Conservation (phyloP, 2,797 vertebrate genomes). For the Myotis myotis region DNA sequence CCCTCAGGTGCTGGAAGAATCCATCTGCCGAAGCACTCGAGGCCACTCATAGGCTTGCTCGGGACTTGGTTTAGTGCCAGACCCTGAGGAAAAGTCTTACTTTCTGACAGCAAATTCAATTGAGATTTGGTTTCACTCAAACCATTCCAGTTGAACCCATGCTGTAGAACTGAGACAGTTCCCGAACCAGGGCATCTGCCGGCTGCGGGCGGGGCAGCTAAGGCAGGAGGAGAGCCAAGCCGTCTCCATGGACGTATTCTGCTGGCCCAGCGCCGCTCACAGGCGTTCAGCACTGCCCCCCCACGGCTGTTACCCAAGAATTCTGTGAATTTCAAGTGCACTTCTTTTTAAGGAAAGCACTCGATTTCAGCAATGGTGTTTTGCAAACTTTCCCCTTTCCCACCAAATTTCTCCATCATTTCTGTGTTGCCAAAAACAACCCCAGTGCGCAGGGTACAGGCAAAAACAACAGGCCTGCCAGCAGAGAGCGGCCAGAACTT, state of each 20-base stretch:
- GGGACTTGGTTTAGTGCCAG: background rate
- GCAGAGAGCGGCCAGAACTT: background rate
- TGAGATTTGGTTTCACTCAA: conserved; percentile 27
- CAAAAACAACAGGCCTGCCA: background rate
- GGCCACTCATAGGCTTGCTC: accelerated
- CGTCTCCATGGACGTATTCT: accelerated
- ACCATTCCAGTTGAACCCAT: background rate
- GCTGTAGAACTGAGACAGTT: background rate
- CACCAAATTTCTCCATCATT: conserved; percentile 53
- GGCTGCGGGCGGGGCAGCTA: accelerated
- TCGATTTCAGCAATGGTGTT: conserved; percentile 26
- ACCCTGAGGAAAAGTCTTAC: background rate
- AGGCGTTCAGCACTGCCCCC: background rate
- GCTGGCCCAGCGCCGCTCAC: background rate
- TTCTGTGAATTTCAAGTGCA: background rate
- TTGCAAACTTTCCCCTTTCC: conserved; percentile 31
- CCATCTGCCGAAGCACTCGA: background rate
- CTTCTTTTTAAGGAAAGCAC: background rate
- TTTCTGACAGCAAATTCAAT: background rate
- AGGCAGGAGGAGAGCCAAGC: background rate
- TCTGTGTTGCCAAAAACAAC: conserved; percentile 31
- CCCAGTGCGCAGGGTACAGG: background rate
- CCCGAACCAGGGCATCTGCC: background rate
- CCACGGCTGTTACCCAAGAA: background rate
- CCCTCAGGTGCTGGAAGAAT: background rate